A percentile compares a stretch with the other conserved stretches of the same genome.
Conservation (phyloP, 2,113 vertebrate species). For the Holacanthus passer region DNA sequence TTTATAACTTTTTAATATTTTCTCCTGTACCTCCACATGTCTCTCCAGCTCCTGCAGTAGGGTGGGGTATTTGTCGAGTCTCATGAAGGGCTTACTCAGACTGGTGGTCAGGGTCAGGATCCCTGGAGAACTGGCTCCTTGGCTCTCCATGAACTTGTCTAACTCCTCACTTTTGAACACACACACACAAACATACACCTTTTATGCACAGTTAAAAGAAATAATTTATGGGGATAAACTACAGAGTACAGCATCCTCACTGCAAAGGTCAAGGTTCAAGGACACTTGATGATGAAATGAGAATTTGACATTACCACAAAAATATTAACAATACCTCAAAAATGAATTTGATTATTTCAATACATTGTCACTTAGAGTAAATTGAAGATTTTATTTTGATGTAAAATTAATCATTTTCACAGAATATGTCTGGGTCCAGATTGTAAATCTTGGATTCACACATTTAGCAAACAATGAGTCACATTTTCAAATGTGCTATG, state of each 20-base stretch:
- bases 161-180: constrained; percentile 89
- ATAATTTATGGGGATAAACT: not conserved
- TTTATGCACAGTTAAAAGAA: not conserved
- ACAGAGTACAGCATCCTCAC: not conserved
- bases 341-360: not conserved
- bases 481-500: no score
- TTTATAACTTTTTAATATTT: not conserved
- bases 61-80: constrained; percentile 95
- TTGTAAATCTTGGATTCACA: not conserved
- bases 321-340: not conserved
- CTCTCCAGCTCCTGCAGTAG: constrained; percentile 96
- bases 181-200: constrained; percentile 18
- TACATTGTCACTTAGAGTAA: fast-evolving
- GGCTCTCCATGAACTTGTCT: constrained; percentile 96
- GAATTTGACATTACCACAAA: not conserved
- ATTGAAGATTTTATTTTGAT: not conserved
- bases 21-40: constrained; percentile 92
- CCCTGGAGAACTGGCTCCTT: constrained; percentile 90
- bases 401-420: not conserved
- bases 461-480: not conserved
- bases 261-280: not conserved
- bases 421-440: not conserved
- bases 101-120: constrained; percentile 95
- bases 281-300: not conserved
- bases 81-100: constrained; percentile 97